Conservation (phyloP, 2,113 vertebrate species). For the Riparia riparia region DNA sequence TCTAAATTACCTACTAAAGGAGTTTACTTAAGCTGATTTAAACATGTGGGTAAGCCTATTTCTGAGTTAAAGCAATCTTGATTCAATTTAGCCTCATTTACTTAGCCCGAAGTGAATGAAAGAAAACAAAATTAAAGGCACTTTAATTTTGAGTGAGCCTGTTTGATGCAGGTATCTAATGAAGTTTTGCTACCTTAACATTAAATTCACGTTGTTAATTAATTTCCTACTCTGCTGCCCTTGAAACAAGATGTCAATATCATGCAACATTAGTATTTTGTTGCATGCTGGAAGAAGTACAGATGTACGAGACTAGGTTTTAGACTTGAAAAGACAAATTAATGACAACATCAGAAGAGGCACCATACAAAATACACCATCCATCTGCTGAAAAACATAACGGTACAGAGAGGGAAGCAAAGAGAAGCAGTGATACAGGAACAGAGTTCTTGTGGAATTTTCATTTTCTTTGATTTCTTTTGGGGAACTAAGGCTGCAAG, state of each 20-base stretch:
- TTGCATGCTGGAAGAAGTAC: neutral
- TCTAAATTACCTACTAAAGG: neutral
- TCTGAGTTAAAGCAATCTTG: constrained; percentile 15
- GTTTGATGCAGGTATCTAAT: neutral
- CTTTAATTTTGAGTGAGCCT: neutral
- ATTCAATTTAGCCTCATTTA: constrained; percentile 35
- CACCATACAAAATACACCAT: neutral
- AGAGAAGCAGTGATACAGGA: neutral
- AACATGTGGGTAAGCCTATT: neutral
- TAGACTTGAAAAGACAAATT: neutral
- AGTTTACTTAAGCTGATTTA: constrained; percentile 34
- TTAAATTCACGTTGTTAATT: neutral
- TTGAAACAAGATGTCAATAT: neutral
- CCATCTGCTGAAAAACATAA: neutral
- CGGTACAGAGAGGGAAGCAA: neutral
- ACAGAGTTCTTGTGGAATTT: neutral
- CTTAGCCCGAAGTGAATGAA: neutral
- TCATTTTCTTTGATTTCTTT: neutral
- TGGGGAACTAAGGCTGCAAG: neutral
- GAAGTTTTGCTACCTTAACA: constrained; percentile 1
- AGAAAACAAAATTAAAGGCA: constrained; percentile 36
- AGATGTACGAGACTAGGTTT: neutral
- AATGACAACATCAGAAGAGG: neutral
- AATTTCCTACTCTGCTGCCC: neutral
- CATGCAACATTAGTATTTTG: neutral